Evolutionary conservation across 2,797 vertebrate genomes (phyloP).

Genomic region (Myotis vivesi): DNA sequence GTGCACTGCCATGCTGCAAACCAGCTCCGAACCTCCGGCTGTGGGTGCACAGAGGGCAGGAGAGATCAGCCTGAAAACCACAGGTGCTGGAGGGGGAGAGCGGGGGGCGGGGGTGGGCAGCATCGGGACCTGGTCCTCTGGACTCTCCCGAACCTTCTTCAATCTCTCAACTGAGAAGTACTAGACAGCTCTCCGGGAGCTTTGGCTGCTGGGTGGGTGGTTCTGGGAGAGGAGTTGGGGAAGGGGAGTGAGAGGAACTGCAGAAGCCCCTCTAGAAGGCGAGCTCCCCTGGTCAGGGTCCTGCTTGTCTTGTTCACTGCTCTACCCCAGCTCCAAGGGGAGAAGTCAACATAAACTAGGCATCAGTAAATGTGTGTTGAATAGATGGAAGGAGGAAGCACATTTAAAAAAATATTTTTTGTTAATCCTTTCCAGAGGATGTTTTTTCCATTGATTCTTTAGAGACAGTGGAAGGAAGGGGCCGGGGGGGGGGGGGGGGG

Average conservation of each 20-base stretch:
- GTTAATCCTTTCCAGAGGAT: too few relatives aligned
- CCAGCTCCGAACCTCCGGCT: not conserved
- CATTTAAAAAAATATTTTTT: too few relatives aligned
- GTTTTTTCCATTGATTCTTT: too few relatives aligned
- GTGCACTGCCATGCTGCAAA: not conserved
- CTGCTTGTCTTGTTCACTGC: not conserved
- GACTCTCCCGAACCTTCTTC: not conserved
- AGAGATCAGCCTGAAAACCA: too few relatives aligned
- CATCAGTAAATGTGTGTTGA: not conserved
- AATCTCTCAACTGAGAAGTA: not conserved
- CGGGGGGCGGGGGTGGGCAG: rapidly evolving
- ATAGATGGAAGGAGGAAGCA: not conserved
- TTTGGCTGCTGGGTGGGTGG: not conserved
- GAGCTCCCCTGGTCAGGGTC: not conserved
- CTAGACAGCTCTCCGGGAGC: not conserved
- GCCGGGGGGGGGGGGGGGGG: rapidly evolving
- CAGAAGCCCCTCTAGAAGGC: not conserved
- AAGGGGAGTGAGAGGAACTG: not conserved
- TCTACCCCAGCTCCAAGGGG: not conserved
- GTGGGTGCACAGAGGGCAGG: not conserved
- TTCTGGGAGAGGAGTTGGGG: not conserved
- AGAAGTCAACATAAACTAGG: not conserved
- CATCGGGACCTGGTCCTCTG: rapidly evolving
- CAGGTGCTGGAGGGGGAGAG: not conserved
- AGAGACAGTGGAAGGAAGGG: too few relatives aligned